phyloP scores from a whole-genome alignment of 2,113 vertebrate species.

The Trematomus loennbergii region DNA sequence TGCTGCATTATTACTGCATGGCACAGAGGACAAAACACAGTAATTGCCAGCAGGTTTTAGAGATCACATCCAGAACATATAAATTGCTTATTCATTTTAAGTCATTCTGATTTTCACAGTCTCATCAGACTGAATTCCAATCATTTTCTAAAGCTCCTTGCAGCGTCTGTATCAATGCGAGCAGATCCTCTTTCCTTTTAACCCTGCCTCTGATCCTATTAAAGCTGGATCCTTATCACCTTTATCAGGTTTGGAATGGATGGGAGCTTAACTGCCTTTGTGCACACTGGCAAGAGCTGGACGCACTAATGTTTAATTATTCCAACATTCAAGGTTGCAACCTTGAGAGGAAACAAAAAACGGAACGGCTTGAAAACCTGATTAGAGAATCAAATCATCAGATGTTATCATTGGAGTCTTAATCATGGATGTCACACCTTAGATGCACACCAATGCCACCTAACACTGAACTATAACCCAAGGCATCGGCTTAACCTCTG shows the following conservation, averaged over 20 bases:
- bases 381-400: constrained; percentile 63
- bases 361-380: constrained; percentile 23
- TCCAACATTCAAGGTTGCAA: constrained; percentile 57
- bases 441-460: constrained; percentile 4
- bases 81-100: not conserved
- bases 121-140: constrained; percentile 22
- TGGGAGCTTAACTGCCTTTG: constrained; percentile 54
- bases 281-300: constrained; percentile 38
- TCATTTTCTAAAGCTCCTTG: constrained; percentile 24
- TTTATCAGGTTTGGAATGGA: constrained; percentile 58
- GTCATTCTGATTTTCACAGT: constrained; percentile 7
- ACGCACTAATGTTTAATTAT: constrained; percentile 53
- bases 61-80: not conserved
- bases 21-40: too few relatives aligned
- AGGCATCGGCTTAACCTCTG: constrained; percentile 1
- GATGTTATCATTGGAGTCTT: constrained; percentile 68
- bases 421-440: constrained; percentile 49
- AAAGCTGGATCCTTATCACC: constrained; percentile 70
- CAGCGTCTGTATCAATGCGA: constrained; percentile 38
- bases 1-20: constrained; percentile 5
- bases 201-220: constrained; percentile 69
- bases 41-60: too few relatives aligned
- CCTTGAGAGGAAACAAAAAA: constrained; percentile 55
- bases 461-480: constrained; percentile 24
- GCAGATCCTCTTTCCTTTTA: constrained; percentile 48